Evolutionary conservation across 2,888 invertebrate species (phyloP), one percentile per base, ranked within the genome.

Genomic region (Erebia aethiops): DNA sequence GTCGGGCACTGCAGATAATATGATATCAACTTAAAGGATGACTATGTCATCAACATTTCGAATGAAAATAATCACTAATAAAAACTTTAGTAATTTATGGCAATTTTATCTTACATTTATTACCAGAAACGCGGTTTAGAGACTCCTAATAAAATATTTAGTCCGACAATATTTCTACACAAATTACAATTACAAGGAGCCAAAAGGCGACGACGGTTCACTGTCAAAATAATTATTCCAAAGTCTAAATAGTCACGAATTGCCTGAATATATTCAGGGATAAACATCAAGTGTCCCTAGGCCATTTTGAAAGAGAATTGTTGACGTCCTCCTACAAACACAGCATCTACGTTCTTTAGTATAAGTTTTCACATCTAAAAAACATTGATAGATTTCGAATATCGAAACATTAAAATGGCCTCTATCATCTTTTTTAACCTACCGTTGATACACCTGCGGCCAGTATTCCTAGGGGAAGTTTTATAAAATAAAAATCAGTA

Each of bases 251-350:
- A 68, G 69, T 69, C 62, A 69, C 71, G 63, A 71, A 66, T 71
- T 67, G 71, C 66, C 66, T 58, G 67, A 71, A 73, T 74, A 69
- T 72, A 74, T 74, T 74, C 60, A 63, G 68, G 72, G 62, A 67
- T 61, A 66, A 63, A 69, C 65, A 71, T 71, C 71, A 68, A 71
- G 71, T 70, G 66, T 65, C 72, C 74, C 71, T 66, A 71, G 72
- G 66, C 69, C 71, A 73, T 75, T 65, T 67, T 52, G 66, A 65
- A 71, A 67, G 73, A 75, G 71, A 70, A 77, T 74, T 70, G 73
- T 75, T 63, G 74, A 74, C 70, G 71, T 66, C 71, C 69, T 56
- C 67, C 72, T 63, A 70, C 73, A 71, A 74, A 77, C 80, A 83
- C 81, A 78, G 78, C 18, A 18, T 16, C 4, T 46, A 46, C 11